Evolutionary conservation across 2,888 invertebrate species (phyloP).

Genomic region (Mythimna vitellina): DNA sequence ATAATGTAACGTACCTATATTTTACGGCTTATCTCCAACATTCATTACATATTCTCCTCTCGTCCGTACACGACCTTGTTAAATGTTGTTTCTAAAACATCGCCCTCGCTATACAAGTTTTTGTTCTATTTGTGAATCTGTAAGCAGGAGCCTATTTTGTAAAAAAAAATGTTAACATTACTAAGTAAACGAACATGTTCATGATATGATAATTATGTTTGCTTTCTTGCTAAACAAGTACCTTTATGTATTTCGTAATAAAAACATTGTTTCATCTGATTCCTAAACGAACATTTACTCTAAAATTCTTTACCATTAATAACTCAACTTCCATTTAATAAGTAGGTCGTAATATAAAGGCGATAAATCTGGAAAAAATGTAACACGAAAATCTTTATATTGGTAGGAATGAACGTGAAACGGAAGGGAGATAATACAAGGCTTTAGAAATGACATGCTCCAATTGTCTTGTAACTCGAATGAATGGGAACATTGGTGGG

Average conservation of each 20-base stretch:
- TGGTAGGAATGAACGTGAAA: constrained; percentile 30
- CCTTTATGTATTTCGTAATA: neutral
- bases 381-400: constrained; percentile 48
- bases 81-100: constrained; percentile 46
- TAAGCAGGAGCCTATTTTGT: constrained; percentile 8
- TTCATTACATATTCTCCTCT: constrained; percentile 48
- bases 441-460: constrained; percentile 55
- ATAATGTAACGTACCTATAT: constrained; percentile 41
- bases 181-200: neutral
- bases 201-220: neutral
- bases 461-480: constrained; percentile 51
- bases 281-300: constrained; percentile 20
- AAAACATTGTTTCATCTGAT: constrained; percentile 14
- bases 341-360: constrained; percentile 34
- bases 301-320: constrained; percentile 34
- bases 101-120: constrained; percentile 19
- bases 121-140: constrained; percentile 31
- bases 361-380: constrained; percentile 48
- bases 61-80: constrained; percentile 45
- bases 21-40: constrained; percentile 28
- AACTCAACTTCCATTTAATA: constrained; percentile 37
- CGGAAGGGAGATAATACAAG: constrained; percentile 42
- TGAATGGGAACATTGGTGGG: constrained; percentile 53
- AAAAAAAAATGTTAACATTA: neutral
- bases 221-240: neutral